phyloP scores from a whole-genome alignment of 2,113 vertebrate species.

The Melanostigma gelatinosum region DNA sequence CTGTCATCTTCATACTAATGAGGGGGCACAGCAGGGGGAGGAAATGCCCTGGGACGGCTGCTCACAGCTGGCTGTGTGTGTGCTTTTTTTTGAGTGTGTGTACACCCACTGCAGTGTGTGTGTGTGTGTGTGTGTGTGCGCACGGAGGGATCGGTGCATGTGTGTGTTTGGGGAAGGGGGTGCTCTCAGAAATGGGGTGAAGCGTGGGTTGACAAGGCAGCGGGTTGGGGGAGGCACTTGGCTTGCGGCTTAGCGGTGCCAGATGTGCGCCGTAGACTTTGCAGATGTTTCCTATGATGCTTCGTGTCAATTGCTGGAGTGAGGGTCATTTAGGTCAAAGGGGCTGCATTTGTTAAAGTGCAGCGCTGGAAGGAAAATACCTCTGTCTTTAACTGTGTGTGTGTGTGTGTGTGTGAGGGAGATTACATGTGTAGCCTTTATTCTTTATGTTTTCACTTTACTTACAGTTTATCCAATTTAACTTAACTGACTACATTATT shows the following conservation, averaged over 20 bases:
- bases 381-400: slow-evolving; percentile 23
- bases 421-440: not conserved
- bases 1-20: slow-evolving; percentile 74
- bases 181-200: slow-evolving; percentile 19
- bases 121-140: not conserved
- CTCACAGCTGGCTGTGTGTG: slow-evolving; percentile 59
- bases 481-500: not conserved
- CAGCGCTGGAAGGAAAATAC: slow-evolving; percentile 44
- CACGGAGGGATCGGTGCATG: slow-evolving; percentile 13
- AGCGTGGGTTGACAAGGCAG: slow-evolving; percentile 22
- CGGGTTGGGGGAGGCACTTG: slow-evolving; percentile 43
- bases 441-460: not conserved
- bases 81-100: not conserved
- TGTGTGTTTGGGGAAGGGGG: not conserved
- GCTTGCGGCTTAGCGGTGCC: slow-evolving; percentile 54
- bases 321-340: slow-evolving; percentile 69
- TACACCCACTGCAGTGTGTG: no score
- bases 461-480: not conserved
- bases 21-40: slow-evolving; percentile 60
- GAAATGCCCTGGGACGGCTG: slow-evolving; percentile 55
- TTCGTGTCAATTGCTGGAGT: slow-evolving; percentile 65
- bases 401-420: not conserved
- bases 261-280: slow-evolving; percentile 72
- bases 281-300: slow-evolving; percentile 76
- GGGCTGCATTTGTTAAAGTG: slow-evolving; percentile 59